phyloP scores from a whole-genome alignment of 2,888 invertebrate genomes.

The Scotopteryx bipunctaria region DNA sequence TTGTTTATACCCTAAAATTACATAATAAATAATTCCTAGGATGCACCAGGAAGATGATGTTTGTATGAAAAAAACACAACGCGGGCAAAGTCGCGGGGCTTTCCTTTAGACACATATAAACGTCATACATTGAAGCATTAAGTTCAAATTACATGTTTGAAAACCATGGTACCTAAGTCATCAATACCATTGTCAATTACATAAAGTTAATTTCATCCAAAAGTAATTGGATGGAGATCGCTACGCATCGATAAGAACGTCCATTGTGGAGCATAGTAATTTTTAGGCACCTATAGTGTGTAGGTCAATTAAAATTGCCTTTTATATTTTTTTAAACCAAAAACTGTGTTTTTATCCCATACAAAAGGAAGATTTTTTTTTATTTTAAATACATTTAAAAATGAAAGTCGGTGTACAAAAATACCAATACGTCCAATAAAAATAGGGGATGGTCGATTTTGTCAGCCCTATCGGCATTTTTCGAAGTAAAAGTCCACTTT shows the following conservation, averaged over 20 bases:
- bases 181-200: neutral
- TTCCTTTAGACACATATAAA: no score
- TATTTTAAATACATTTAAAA: no score
- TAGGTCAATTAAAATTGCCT: no score
- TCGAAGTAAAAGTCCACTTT: conserved; percentile 36
- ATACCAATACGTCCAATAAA: neutral
- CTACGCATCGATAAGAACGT: neutral
- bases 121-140: no score
- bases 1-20: no score
- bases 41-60: no score
- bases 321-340: conserved; percentile 22
- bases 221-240: neutral
- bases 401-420: neutral
- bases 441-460: conserved; percentile 16
- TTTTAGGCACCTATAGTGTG: neutral
- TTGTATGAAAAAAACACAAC: no score
- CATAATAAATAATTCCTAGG: no score
- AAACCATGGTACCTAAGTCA: neutral
- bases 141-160: neutral
- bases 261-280: neutral
- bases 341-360: no score
- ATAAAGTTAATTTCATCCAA: neutral
- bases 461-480: conserved; percentile 15
- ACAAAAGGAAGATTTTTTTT: no score
- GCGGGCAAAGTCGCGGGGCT: no score